These are phyloP conservation scores for Rhagoletis pomonella DNA, from an alignment of 1,140 invertebrate species.

Conservation along the genomic window DNA sequence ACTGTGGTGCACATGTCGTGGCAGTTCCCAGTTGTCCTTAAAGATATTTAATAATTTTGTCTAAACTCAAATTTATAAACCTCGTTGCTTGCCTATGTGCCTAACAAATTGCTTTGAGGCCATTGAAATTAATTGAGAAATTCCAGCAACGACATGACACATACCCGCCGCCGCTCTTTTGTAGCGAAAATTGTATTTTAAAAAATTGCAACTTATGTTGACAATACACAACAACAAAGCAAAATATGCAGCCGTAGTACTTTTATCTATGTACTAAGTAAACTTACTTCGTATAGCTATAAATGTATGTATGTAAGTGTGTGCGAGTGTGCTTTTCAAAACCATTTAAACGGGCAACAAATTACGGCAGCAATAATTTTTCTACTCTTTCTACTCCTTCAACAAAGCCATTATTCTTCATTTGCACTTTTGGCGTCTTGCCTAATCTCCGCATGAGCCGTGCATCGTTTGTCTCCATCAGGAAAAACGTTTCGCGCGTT, in stretches of 20 bases:
- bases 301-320: background rate
- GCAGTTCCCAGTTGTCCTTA: background rate
- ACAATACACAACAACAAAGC: background rate
- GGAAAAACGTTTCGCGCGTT: background rate
- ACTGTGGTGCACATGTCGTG: too few relatives aligned
- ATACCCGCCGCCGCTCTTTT: background rate
- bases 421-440: constrained; percentile 18
- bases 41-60: background rate
- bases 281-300: background rate
- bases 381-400: background rate
- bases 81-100: background rate
- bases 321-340: background rate
- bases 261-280: background rate
- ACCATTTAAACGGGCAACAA: constrained; percentile 16
- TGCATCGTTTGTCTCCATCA: constrained; percentile 31
- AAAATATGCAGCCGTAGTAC: background rate
- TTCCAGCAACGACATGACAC: background rate
- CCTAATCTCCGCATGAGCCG: constrained; percentile 15
- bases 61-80: background rate
- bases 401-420: constrained; percentile 30
- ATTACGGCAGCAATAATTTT: constrained; percentile 38
- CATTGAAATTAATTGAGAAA: constrained; percentile 29
- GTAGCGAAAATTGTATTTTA: background rate
- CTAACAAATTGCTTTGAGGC: background rate
- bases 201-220: background rate